A percentile compares a stretch with the other conserved stretches of the same genome.
These are phyloP conservation scores for Scyliorhinus canicula DNA, from an alignment of 2,797 vertebrate species.

Conservation along the genomic window DNA sequence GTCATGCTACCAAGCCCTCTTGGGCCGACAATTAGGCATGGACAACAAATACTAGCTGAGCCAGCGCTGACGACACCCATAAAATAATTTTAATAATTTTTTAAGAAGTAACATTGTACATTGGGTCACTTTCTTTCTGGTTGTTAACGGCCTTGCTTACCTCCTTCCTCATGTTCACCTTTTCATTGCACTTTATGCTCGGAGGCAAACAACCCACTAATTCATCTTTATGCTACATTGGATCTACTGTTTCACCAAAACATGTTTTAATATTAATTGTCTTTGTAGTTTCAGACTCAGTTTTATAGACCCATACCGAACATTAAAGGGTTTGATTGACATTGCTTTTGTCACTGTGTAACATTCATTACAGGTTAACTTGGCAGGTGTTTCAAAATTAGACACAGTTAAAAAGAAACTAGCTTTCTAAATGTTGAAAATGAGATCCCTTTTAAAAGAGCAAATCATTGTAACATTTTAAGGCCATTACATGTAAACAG, in stretches of 20 bases:
- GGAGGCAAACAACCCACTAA: not conserved
- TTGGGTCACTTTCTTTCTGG: not conserved
- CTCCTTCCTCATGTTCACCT: not conserved
- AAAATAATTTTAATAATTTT: too few species aligned
- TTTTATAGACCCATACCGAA: not conserved
- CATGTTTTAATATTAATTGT: constrained; percentile 8
- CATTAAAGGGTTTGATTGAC: not conserved
- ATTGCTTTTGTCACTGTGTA: not conserved
- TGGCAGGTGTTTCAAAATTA: constrained; percentile 4
- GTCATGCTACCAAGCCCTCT: too few species aligned
- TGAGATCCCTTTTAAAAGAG: not conserved
- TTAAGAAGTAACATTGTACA: not conserved
- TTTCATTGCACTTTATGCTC: not conserved
- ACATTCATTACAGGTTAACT: not conserved
- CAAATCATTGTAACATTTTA: not conserved
- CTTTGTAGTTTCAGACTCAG: constrained; percentile 2
- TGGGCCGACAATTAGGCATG: too few species aligned
- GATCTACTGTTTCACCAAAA: not conserved
- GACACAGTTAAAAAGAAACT: not conserved
- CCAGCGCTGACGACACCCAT: too few species aligned
- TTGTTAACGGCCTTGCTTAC: not conserved
- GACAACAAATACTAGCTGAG: too few species aligned
- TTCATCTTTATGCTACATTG: not conserved
- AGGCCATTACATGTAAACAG: constrained; percentile 4
- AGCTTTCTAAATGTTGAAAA: not conserved